Conservation (phyloP, 23 tunicate genomes). For the Phallusia fumigata region DNA sequence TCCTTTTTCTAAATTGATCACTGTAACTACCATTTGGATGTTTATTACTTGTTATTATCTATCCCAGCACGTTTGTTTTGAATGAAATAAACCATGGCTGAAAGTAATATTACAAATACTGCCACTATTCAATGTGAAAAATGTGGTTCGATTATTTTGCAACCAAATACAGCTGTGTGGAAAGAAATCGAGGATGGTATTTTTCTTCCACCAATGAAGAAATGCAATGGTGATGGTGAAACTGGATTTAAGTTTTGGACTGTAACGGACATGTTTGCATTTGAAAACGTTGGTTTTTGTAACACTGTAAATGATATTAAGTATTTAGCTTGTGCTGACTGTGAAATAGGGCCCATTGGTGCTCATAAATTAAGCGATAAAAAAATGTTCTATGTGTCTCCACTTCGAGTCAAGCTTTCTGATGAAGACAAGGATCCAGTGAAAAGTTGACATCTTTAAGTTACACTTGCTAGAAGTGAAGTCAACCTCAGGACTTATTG, state of each 20-base stretch:
- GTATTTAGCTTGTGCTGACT: conserved; percentile 94
- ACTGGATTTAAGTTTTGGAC: conserved; percentile 60
- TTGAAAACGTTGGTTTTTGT: conserved; percentile 97
- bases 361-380: conserved; percentile 60
- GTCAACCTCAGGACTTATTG: too few relatives aligned
- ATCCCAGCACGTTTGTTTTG: too few relatives aligned
- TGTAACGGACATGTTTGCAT: conserved; percentile 80
- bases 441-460: background rate
- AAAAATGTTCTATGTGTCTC: conserved; percentile 51
- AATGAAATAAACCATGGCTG: background rate
- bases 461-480: too few relatives aligned
- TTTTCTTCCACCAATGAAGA: conserved; percentile 61
- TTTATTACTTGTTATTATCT: too few relatives aligned
- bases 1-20: too few relatives aligned
- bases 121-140: conserved; percentile 53
- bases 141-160: conserved; percentile 65
- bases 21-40: too few relatives aligned
- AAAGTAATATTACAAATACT: conserved; percentile 24
- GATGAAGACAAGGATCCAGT: background rate
- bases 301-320: conserved; percentile 69
- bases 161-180: conserved; percentile 38
- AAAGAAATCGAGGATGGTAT: conserved; percentile 51
- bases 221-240: conserved; percentile 34
- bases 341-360: conserved; percentile 95
- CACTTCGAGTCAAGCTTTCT: conserved; percentile 36